A percentile compares a stretch with the other conserved stretches of the same genome.
These are phyloP conservation scores for Shargacucullia verbasci DNA, from an alignment of 2,888 invertebrate genomes.

Conservation along the genomic window DNA sequence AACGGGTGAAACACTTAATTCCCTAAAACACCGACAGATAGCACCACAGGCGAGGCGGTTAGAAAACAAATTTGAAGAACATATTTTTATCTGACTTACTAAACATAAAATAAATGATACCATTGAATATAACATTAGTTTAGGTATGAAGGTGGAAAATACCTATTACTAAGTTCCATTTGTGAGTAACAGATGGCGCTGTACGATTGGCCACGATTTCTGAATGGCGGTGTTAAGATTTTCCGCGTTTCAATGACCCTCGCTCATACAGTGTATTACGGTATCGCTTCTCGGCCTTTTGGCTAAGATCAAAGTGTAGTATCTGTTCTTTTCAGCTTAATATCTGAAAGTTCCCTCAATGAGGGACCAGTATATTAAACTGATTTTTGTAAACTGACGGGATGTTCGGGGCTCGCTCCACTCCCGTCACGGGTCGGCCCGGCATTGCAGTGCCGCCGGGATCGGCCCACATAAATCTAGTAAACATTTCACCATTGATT, in stretches of 20 bases:
- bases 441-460: slow-evolving; percentile 9
- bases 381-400: slow-evolving; percentile 11
- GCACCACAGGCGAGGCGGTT: too few species aligned
- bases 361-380: slow-evolving; percentile 13
- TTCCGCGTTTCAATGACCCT: slow-evolving; percentile 2
- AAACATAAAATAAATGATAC: too few species aligned
- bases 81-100: too few species aligned
- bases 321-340: slow-evolving; percentile 7
- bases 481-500: too few species aligned
- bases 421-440: slow-evolving; percentile 8
- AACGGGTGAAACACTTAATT: not conserved
- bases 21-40: slow-evolving; percentile 3
- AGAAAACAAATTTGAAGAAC: too few species aligned
- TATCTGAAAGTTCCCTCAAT: slow-evolving; percentile 9
- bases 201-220: slow-evolving; percentile 1
- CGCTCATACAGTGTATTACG: not conserved
- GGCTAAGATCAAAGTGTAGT: slow-evolving; percentile 12
- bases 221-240: slow-evolving; percentile 18
- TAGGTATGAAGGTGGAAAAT: not conserved
- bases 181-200: slow-evolving; percentile 1
- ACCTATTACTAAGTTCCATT: not conserved
- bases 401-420: slow-evolving; percentile 7
- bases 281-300: slow-evolving; percentile 16
- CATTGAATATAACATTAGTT: not conserved
- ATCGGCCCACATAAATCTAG: slow-evolving; percentile 6